Evolutionary conservation across 1,140 invertebrate species (phyloP).

Genomic region (Brachionus sp.): DNA sequence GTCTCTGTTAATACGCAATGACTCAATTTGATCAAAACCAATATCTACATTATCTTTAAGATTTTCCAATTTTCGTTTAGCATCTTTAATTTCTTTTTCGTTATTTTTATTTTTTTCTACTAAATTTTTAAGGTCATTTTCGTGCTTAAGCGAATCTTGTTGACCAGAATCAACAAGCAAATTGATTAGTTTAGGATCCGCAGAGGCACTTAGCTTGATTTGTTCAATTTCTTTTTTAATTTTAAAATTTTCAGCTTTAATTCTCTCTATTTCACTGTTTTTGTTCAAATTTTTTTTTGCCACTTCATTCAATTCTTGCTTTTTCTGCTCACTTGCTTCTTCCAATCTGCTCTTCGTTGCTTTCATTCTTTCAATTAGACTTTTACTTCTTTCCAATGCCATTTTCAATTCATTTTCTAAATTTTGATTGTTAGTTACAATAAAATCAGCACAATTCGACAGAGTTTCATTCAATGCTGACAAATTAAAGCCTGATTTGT

Average conservation of each 20-base stretch:
- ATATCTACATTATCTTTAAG: constrained; percentile 11
- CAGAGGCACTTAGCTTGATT: not conserved
- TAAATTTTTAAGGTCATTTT: constrained; percentile 7
- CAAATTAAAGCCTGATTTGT: not conserved
- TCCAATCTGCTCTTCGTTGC: not conserved
- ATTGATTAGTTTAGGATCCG: not conserved
- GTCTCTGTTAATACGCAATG: not conserved
- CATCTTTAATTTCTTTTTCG: constrained; percentile 25
- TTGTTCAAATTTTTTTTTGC: not conserved
- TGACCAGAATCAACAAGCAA: not conserved
- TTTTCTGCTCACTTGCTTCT: not conserved
- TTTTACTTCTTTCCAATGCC: not conserved
- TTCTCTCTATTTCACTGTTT: not conserved
- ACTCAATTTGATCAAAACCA: constrained; percentile 20
- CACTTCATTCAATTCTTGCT: not conserved
- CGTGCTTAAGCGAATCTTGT: not conserved
- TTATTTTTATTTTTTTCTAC: constrained; percentile 8
- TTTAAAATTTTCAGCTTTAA: not conserved
- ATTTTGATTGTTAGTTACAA: not conserved
- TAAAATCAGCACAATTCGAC: constrained; percentile 17
- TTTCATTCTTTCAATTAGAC: not conserved
- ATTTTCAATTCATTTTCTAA: not conserved
- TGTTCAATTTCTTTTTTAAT: not conserved
- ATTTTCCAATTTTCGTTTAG: not conserved
- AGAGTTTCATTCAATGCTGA: constrained; percentile 2